Evolutionary conservation across 2,888 invertebrate genomes (phyloP).

Genomic region (Endotricha flammealis): DNA sequence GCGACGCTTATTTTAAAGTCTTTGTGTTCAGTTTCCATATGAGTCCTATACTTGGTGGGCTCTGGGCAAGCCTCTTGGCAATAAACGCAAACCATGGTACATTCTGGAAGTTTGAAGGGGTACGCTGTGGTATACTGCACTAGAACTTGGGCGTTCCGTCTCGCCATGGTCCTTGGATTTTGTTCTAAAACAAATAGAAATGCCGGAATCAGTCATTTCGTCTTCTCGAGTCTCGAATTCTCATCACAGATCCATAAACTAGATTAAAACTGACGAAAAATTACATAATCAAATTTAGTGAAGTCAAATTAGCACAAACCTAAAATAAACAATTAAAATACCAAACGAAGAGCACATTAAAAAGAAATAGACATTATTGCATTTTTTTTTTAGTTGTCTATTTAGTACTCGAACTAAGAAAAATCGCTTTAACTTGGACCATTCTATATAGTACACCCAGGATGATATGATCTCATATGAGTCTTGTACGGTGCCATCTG

Average conservation of each 20-base stretch:
- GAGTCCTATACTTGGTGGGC: conserved; percentile 40
- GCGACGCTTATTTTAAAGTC: conserved; percentile 38
- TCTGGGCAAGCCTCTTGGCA: conserved; percentile 46
- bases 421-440: too few species aligned
- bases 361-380: too few species aligned
- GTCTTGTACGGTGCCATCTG: conserved; percentile 12
- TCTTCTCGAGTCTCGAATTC: too few species aligned
- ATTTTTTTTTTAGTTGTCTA: too few species aligned
- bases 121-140: conserved; percentile 52
- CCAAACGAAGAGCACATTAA: too few species aligned
- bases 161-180: conserved; percentile 48
- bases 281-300: too few species aligned
- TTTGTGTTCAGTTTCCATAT: conserved; percentile 43
- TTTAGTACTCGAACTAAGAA: too few species aligned
- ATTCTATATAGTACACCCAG: too few species aligned
- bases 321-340: too few species aligned
- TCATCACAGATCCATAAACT: not conserved
- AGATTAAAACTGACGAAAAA: too few species aligned
- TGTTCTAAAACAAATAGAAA: conserved; percentile 64
- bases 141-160: conserved; percentile 53
- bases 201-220: conserved; percentile 16
- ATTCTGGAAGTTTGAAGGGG: conserved; percentile 55
- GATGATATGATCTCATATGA: conserved; percentile 27
- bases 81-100: conserved; percentile 50
- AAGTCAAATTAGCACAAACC: too few species aligned